A percentile compares a stretch with the other conserved stretches of the same genome.
These are phyloP conservation scores for Malurus leucopterus DNA, from an alignment of 2,797 vertebrate species.

Conservation along the genomic window DNA sequence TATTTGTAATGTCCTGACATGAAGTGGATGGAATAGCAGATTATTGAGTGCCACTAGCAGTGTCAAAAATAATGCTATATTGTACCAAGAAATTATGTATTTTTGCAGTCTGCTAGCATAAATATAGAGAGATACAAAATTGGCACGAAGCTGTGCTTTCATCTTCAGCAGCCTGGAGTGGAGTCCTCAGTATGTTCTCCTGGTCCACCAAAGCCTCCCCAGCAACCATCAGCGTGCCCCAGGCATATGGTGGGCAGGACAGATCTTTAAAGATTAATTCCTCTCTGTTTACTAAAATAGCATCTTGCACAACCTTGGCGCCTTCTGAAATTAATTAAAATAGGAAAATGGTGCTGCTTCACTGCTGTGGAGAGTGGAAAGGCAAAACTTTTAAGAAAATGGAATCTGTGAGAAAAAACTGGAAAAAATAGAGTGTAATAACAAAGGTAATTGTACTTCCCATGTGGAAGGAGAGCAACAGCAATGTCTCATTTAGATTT, in stretches of 20 bases:
- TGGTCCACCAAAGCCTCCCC: not conserved
- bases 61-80: slow-evolving; percentile 65
- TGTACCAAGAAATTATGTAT: not conserved
- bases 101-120: not conserved
- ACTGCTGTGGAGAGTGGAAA: not conserved
- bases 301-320: not conserved
- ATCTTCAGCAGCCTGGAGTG: not conserved
- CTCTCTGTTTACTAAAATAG: not conserved
- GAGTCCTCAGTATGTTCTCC: not conserved
- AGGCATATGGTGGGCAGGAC: not conserved
- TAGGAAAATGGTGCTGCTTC: not conserved
- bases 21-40: slow-evolving; percentile 71
- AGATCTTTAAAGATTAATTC: not conserved
- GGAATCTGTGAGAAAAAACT: not conserved
- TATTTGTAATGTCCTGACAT: slow-evolving; percentile 71
- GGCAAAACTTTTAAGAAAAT: not conserved
- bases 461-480: slow-evolving; percentile 11
- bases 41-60: slow-evolving; percentile 59
- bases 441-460: not conserved
- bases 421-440: not conserved
- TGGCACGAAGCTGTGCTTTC: not conserved
- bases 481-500: slow-evolving; percentile 3
- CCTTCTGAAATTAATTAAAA: not conserved
- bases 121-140: not conserved
- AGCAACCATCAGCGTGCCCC: not conserved